These are phyloP conservation scores for Solenodon paradoxus DNA, from an alignment of 2,113 vertebrate species.

Conservation along the genomic window DNA sequence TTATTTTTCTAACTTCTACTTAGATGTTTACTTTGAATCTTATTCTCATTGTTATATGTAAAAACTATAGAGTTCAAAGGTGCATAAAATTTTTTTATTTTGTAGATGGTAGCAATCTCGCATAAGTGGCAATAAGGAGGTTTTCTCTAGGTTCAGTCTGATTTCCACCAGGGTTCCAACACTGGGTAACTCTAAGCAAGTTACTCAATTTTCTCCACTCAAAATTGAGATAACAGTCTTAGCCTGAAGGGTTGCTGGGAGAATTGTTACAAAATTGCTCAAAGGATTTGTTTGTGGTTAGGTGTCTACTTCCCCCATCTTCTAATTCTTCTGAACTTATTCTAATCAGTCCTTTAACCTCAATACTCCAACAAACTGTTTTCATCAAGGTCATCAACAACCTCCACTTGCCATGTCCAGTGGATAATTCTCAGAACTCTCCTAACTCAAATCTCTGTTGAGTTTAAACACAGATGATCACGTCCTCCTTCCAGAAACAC, in stretches of 20 bases:
- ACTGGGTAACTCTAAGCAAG: neutral
- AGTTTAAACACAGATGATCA: neutral
- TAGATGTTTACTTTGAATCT: neutral
- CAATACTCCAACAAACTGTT: neutral
- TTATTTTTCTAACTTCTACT: slow-evolving; percentile 18
- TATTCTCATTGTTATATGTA: neutral
- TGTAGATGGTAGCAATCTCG: neutral
- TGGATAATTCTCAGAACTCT: neutral
- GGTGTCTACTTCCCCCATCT: neutral
- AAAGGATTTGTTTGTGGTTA: neutral
- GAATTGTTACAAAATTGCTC: neutral
- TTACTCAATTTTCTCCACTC: neutral
- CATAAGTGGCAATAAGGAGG: neutral
- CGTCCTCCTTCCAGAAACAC: neutral
- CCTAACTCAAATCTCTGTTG: neutral
- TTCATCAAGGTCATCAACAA: neutral
- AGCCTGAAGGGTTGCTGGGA: neutral
- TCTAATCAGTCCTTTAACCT: neutral
- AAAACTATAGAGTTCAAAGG: slow-evolving; percentile 34
- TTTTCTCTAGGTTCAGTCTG: neutral
- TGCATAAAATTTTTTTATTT: neutral
- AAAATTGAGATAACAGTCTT: neutral
- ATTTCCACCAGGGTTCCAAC: neutral
- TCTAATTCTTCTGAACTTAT: neutral
- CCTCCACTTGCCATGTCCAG: neutral